Conservation (phyloP, 92 coral and sea anemone species). For the Anthopleura xanthogrammica region DNA sequence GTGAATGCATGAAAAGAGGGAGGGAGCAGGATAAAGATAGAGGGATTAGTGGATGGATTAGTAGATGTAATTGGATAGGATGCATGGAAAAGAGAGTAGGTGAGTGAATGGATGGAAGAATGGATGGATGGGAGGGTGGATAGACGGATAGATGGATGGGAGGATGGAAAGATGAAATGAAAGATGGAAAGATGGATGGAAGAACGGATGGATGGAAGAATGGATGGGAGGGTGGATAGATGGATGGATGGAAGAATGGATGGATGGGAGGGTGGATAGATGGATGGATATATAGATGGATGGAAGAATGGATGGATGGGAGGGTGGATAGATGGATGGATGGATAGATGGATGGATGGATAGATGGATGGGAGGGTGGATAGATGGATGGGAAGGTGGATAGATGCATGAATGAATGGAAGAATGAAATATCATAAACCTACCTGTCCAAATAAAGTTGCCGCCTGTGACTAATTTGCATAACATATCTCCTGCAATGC, state of each 20-base stretch:
- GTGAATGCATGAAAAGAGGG: too few species aligned
- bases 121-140: too few species aligned
- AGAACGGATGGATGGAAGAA: background rate
- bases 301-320: background rate
- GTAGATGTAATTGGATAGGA: too few species aligned
- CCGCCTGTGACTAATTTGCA: conserved; percentile 47
- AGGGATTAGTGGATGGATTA: too few species aligned
- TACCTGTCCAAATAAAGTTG: conserved; percentile 48
- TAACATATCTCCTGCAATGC: conserved; percentile 34
- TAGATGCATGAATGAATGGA: background rate
- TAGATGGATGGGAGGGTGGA: background rate
- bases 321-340: background rate
- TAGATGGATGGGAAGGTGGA: background rate
- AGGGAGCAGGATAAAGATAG: too few species aligned
- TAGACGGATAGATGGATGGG: background rate
- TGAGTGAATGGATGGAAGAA: too few species aligned
- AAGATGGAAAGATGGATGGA: background rate
- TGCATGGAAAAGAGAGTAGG: too few species aligned
- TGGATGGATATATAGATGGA: background rate
- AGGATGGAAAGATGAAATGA: background rate
- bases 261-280: background rate
- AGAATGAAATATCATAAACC: background rate
- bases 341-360: background rate
- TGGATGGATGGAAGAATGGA: background rate
- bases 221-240: too few species aligned